These are phyloP conservation scores for Ylistrum balloti DNA, from an alignment of 1,140 invertebrate genomes.

Conservation along the genomic window DNA sequence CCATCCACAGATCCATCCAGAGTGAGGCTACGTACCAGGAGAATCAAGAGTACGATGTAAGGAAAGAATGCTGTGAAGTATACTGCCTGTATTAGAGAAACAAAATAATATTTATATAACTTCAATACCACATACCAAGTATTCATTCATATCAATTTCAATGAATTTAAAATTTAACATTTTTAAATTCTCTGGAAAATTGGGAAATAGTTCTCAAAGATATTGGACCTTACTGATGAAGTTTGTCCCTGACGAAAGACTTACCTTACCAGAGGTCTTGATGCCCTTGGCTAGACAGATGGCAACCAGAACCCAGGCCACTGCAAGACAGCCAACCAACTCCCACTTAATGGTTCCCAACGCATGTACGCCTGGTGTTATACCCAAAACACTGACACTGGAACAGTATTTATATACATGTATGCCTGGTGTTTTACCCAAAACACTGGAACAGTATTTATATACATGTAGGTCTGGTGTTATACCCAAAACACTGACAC, in stretches of 20 bases:
- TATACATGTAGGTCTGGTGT: background rate
- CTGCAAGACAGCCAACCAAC: conserved; percentile 73
- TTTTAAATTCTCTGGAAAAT: too few relatives aligned
- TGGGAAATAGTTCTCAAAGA: too few relatives aligned
- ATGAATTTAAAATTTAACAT: too few relatives aligned
- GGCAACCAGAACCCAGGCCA: conserved; percentile 77
- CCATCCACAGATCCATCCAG: conserved; percentile 91
- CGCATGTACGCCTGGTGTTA: conserved; percentile 76
- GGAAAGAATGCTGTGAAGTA: conserved; percentile 85
- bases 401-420: conserved; percentile 51
- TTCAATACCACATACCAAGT: too few relatives aligned
- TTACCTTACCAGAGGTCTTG: conserved; percentile 78
- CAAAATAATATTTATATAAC: too few relatives aligned
- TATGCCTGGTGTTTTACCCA: conserved; percentile 76
- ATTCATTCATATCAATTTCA: too few relatives aligned
- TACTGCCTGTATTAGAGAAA: conserved; percentile 82
- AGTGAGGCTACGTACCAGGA: conserved; percentile 84
- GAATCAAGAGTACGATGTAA: conserved; percentile 82
- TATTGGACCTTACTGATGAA: too few relatives aligned
- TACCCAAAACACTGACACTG: conserved; percentile 76
- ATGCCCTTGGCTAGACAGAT: conserved; percentile 80
- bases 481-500: background rate
- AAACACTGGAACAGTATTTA: conserved; percentile 67
- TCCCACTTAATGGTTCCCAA: conserved; percentile 76
- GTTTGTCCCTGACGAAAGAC: conserved; percentile 35